Evolutionary conservation across 2,113 vertebrate genomes (phyloP).

Genomic region (Cyprinodon variegatus): DNA sequence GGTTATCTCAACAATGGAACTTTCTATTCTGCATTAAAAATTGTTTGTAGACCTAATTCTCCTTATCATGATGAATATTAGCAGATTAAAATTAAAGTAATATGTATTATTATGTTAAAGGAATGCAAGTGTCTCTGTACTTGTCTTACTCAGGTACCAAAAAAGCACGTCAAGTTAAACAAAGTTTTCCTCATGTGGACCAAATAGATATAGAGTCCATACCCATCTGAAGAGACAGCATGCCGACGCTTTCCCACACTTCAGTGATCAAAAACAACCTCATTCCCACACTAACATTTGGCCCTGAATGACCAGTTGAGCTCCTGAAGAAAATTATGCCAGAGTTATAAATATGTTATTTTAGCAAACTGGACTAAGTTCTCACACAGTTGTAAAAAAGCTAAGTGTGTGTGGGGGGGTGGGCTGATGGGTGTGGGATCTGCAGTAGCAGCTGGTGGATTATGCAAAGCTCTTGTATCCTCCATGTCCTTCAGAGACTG

Average conservation of each 20-base stretch:
- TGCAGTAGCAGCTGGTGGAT: constrained; percentile 61
- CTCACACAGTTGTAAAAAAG: constrained; percentile 18
- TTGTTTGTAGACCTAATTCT: too few relatives aligned
- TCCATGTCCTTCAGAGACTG: constrained; percentile 58
- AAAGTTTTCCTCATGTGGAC: not conserved
- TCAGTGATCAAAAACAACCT: constrained; percentile 18
- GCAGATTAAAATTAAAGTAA: too few relatives aligned
- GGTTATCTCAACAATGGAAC: too few relatives aligned
- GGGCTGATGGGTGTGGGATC: constrained; percentile 42
- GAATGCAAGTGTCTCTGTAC: too few relatives aligned
- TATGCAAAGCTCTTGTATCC: constrained; percentile 53
- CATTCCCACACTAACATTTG: constrained; percentile 6
- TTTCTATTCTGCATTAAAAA: too few relatives aligned
- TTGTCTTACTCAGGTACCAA: too few relatives aligned
- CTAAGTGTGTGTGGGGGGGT: constrained; percentile 23
- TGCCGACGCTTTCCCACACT: constrained; percentile 18
- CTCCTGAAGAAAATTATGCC: constrained; percentile 18
- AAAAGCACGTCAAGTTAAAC: too few relatives aligned
- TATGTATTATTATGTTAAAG: too few relatives aligned
- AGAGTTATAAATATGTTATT: constrained; percentile 38
- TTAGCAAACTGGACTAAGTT: constrained; percentile 31
- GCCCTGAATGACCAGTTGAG: constrained; percentile 3
- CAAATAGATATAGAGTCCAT: not conserved
- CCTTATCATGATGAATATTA: too few relatives aligned
- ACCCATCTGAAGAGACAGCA: not conserved